A percentile compares a stretch with the other conserved stretches of the same genome.
Evolutionary conservation across 2,888 invertebrate species (phyloP).

Genomic region (Drepana falcataria): DNA sequence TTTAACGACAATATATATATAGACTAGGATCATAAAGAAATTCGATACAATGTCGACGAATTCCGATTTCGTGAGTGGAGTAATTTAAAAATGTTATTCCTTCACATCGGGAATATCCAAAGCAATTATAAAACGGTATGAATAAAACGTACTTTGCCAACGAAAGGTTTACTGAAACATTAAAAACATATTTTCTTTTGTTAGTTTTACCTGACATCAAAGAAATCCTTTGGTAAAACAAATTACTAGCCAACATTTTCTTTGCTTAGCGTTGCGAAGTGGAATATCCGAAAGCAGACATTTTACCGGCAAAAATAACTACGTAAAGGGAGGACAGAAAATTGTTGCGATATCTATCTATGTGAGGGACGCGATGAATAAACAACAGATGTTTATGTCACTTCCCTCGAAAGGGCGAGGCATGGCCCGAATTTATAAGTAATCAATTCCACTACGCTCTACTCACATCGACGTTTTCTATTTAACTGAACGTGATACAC

Average conservation of each 20-base stretch:
- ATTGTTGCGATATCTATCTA: constrained; percentile 37
- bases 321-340: constrained; percentile 29
- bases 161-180: not conserved
- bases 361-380: constrained; percentile 49
- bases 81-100: not conserved
- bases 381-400: constrained; percentile 59
- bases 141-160: not conserved
- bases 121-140: not conserved
- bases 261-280: constrained; percentile 17
- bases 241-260: not conserved
- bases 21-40: not conserved
- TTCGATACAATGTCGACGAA: not conserved
- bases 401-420: constrained; percentile 24
- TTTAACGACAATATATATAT: not conserved
- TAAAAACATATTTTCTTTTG: not conserved
- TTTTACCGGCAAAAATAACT: constrained; percentile 22
- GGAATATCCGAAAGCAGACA: constrained; percentile 20
- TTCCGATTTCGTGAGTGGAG: not conserved
- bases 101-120: not conserved
- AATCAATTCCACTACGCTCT: constrained; percentile 34
- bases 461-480: constrained; percentile 11
- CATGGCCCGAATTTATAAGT: constrained; percentile 48
- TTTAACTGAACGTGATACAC: constrained; percentile 3
- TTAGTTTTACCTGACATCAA: not conserved
- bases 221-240: not conserved